Evolutionary conservation across 2,888 invertebrate species (phyloP).

Genomic region (Microctonus brassicae): DNA sequence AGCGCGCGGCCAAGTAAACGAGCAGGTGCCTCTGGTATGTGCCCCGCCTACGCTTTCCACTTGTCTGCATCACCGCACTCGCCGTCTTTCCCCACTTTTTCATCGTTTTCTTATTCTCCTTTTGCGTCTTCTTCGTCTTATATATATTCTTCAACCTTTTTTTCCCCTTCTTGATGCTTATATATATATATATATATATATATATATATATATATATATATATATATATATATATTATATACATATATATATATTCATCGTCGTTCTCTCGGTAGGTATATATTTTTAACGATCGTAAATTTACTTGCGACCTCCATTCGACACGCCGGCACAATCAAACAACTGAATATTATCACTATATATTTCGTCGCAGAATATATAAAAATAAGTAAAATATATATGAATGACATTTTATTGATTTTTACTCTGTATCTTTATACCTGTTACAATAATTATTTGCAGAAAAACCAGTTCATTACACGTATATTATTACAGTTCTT

Average conservation of each 20-base stretch:
- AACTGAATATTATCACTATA: not conserved
- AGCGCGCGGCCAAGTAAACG: constrained; percentile 53
- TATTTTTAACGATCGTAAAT: constrained; percentile 20
- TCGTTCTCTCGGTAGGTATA: not conserved
- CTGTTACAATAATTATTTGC: too few relatives aligned
- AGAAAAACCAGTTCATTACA: too few relatives aligned
- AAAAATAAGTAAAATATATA: not conserved
- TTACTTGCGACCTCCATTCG: constrained; percentile 28
- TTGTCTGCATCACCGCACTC: constrained; percentile 35
- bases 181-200: too few relatives aligned
- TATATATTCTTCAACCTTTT: constrained; percentile 30
- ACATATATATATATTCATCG: constrained; percentile 2
- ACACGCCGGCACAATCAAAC: constrained; percentile 31
- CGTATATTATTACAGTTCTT: too few relatives aligned
- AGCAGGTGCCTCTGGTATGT: constrained; percentile 66
- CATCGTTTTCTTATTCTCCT: constrained; percentile 13
- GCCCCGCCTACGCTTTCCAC: constrained; percentile 64
- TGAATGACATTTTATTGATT: not conserved
- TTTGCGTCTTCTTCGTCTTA: constrained; percentile 34
- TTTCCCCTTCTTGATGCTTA: constrained; percentile 13
- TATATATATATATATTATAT: too few relatives aligned
- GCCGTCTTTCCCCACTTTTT: constrained; percentile 8
- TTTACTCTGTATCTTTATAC: not conserved
- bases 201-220: too few relatives aligned
- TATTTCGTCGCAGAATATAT: constrained; percentile 4